These are phyloP conservation scores for Drosophila chauvacae DNA, from an alignment of 1,140 invertebrate genomes.

Conservation along the genomic window DNA sequence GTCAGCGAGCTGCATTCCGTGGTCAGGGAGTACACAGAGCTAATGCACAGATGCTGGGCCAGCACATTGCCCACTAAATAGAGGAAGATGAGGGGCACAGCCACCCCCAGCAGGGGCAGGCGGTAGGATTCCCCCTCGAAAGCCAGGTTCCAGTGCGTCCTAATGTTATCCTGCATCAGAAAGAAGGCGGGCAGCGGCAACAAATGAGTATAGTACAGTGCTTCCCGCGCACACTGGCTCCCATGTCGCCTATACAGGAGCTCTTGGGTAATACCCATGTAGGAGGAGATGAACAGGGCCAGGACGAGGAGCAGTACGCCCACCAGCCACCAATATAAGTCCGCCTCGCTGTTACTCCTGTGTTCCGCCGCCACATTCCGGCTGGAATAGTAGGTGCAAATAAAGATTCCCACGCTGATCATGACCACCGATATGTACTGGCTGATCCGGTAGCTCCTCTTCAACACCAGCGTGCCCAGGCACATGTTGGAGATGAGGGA, in stretches of 20 bases:
- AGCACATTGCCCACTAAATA: conserved; percentile 94
- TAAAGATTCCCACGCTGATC: conserved; percentile 95
- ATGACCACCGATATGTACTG: conserved; percentile 97
- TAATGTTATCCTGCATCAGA: conserved; percentile 89
- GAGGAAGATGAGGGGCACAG: conserved; percentile 90
- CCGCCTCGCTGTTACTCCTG: neutral
- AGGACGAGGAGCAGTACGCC: conserved; percentile 94
- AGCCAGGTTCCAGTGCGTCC: conserved; percentile 83
- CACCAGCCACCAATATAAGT: conserved; percentile 90
- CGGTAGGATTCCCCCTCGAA: conserved; percentile 60
- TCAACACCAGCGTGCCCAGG: conserved; percentile 95
- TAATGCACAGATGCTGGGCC: conserved; percentile 98
- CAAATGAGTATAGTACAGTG: conserved; percentile 93
- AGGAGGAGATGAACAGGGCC: conserved; percentile 96
- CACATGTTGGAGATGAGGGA: conserved; percentile 98
- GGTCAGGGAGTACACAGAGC: conserved; percentile 97
- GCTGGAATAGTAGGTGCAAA: conserved; percentile 96
- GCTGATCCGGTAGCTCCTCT: conserved; percentile 91
- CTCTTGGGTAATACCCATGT: conserved; percentile 99
- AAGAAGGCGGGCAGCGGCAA: conserved; percentile 72
- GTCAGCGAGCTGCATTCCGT: conserved; percentile 97
- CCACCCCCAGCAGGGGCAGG: conserved; percentile 84
- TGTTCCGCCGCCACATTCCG: conserved; percentile 10
- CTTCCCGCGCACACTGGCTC: conserved; percentile 95
- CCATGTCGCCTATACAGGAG: conserved; percentile 93